Evolutionary conservation across 2,113 vertebrate genomes (phyloP), one percentile per base, ranked within the genome.

Genomic region (Glaucidium brasilianum): DNA sequence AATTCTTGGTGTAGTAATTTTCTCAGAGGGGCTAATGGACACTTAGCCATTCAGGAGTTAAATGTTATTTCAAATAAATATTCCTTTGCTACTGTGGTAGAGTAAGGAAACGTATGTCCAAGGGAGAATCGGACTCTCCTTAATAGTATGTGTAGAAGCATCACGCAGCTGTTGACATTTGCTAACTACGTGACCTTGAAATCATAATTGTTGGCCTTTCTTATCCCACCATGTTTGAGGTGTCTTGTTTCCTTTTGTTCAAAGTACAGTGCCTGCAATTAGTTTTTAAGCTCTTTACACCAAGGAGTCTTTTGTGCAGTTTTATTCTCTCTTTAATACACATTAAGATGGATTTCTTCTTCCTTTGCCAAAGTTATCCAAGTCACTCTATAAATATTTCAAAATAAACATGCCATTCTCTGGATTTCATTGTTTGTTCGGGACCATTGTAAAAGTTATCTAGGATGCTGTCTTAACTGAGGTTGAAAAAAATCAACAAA

Each of bases 341-440:
- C 72, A 69, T 90, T 94, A 92, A 85, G 84, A 91, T 58, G 62
- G 74, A 87, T 95, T 87, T 95, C 37, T 67, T 96, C 55, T 87
- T 94, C 49, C 62, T 90, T 60, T 90, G 81, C 81, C 89, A 92
- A 96, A 95, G 63, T 83, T 82, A 76, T 60, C 73, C 32, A 50
- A 87, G 62, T 66, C 43, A 68, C 29, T 91, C 32, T 59, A 73
- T 88, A 96, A 96, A 95, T 88, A 95, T 63, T 91, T 80, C 49
- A 90, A 93, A 96, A 95, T 47, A 96, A 91, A 62, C 71, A 73
- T 63, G 45, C 25, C 32, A 45, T 91, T 94, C 45, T 90, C 77
- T 52, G 32, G 35, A 16, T 52, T 93, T 88, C 78, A n/a, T 69
- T 95, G 53, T 92, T 87, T 89, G 30, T 87, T 81, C 0, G 0